These are phyloP conservation scores for Siphamia tubifer DNA, from an alignment of 2,113 vertebrate genomes.

Conservation along the genomic window DNA sequence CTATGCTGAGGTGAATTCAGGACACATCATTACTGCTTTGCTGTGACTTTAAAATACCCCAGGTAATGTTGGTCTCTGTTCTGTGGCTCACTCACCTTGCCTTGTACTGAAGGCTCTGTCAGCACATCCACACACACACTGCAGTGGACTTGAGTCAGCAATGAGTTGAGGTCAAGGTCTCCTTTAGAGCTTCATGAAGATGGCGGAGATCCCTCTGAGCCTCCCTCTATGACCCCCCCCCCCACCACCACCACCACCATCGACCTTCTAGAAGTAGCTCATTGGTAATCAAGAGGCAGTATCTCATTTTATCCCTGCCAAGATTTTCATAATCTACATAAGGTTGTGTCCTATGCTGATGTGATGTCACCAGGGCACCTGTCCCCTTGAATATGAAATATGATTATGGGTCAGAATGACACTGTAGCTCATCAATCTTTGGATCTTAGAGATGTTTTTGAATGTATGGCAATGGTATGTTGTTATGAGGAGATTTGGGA, in stretches of 20 bases:
- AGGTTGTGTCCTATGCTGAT: background rate
- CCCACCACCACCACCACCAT: background rate
- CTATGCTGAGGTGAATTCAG: too few relatives aligned
- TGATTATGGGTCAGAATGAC: background rate
- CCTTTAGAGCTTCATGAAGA: background rate
- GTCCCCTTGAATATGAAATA: background rate
- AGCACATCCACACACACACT: background rate
- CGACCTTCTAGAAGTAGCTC: background rate
- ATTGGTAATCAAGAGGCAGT: background rate
- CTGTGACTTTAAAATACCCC: too few relatives aligned
- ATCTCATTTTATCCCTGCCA: background rate
- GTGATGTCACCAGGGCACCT: too few relatives aligned
- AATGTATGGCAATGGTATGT: too few relatives aligned
- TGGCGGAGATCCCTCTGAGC: too few relatives aligned
- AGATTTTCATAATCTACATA: background rate
- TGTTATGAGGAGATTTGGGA: too few relatives aligned
- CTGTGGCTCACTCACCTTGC: background rate
- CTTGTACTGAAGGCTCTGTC: background rate
- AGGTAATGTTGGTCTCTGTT: too few relatives aligned
- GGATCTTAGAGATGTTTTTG: too few relatives aligned
- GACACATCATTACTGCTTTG: too few relatives aligned
- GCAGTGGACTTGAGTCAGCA: constrained; percentile 11
- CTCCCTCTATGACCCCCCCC: background rate
- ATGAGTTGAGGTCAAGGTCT: background rate
- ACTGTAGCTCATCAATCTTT: too few relatives aligned